Evolutionary conservation across 30 jellyfish, hydroid and myxozoan genomes (phyloP).

Genomic region (Aurelia aurita complex sp. Pacific): DNA sequence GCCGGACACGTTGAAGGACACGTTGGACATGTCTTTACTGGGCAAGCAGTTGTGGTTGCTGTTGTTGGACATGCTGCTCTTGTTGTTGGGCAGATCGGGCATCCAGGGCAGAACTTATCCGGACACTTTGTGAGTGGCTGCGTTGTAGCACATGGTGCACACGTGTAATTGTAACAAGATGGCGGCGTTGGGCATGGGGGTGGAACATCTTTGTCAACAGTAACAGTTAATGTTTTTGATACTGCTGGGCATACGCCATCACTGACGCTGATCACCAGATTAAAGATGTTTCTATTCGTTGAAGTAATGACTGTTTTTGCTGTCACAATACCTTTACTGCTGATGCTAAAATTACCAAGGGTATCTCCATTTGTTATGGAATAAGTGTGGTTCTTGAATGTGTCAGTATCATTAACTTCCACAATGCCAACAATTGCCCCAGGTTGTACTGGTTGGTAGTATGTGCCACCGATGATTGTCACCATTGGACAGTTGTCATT

Average conservation of each 20-base stretch:
- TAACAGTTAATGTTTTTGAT: conserved; percentile 23
- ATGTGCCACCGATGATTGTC: conserved; percentile 19
- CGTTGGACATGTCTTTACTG: conserved; percentile 65
- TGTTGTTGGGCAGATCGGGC: conserved; percentile 75
- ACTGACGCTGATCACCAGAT: conserved; percentile 37
- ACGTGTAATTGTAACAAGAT: conserved; percentile 67
- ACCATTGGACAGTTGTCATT: conserved; percentile 75
- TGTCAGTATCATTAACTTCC: conserved; percentile 59
- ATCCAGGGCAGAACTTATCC: conserved; percentile 69
- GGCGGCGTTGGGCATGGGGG: conserved; percentile 74
- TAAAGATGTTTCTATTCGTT: conserved; percentile 11
- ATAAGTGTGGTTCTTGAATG: conserved; percentile 60
- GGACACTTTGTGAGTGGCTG: conserved; percentile 67
- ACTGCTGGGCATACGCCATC: conserved; percentile 69
- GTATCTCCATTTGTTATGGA: conserved; percentile 72
- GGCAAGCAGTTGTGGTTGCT: conserved; percentile 53
- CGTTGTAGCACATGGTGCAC: conserved; percentile 68
- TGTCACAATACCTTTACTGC: conserved; percentile 70
- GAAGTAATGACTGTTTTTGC: conserved; percentile 51
- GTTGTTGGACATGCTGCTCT: conserved; percentile 69
- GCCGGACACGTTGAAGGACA: conserved; percentile 63
- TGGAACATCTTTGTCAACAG: conserved; percentile 43
- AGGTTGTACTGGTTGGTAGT: conserved; percentile 51
- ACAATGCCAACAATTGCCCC: conserved; percentile 63
- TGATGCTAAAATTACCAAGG: conserved; percentile 65